phyloP scores from a whole-genome alignment of 2,888 invertebrate genomes.

The Melitaea athalia region DNA sequence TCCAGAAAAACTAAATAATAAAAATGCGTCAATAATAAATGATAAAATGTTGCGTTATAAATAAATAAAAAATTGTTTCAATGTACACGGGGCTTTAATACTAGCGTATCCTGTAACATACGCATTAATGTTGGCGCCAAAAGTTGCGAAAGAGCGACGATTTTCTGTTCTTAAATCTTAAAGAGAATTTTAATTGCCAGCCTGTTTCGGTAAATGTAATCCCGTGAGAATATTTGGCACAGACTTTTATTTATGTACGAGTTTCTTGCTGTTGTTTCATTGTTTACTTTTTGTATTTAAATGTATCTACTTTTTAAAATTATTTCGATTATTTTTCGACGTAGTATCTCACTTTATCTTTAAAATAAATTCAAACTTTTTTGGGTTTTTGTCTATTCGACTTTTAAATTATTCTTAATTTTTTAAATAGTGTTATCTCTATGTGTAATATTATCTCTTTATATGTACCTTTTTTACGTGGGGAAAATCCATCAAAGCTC shows the following conservation, averaged over 20 bases:
- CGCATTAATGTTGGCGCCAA: constrained; percentile 32
- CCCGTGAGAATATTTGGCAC: constrained; percentile 33
- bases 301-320: not conserved
- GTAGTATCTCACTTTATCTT: not conserved
- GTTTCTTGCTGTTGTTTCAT: not conserved
- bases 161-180: constrained; percentile 42
- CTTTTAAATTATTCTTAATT: no score
- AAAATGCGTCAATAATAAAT: not conserved
- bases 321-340: not conserved
- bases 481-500: no score
- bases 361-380: no score
- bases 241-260: constrained; percentile 6
- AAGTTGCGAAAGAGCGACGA: constrained; percentile 37
- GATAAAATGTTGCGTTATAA: not conserved
- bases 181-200: constrained; percentile 41
- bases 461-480: no score
- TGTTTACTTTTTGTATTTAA: not conserved
- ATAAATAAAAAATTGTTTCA: not conserved
- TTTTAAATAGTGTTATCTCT: no score
- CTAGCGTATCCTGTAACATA: constrained; percentile 29
- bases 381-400: no score
- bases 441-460: no score
- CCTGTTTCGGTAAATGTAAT: constrained; percentile 37
- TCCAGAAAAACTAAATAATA: not conserved
- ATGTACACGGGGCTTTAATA: constrained; percentile 18